phyloP scores from a whole-genome alignment of 2,888 invertebrate species.

The Eutolmus rufibarbis region DNA sequence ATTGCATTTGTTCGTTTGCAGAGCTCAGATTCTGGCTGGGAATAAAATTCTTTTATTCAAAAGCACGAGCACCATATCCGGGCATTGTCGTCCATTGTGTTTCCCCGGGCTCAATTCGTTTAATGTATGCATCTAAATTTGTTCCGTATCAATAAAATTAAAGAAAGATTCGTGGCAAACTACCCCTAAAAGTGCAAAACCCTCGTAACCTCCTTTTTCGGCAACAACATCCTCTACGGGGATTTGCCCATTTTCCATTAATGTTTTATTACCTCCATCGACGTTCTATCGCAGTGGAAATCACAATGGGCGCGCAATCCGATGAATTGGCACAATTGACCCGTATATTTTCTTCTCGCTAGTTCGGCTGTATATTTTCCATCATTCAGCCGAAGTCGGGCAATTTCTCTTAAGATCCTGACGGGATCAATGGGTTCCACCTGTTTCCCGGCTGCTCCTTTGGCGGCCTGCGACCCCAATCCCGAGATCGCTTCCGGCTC shows the following conservation, averaged over 20 bases:
- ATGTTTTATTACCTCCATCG: background rate
- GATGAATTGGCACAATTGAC: background rate
- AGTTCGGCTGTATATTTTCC: background rate
- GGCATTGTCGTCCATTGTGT: background rate
- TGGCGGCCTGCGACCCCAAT: background rate
- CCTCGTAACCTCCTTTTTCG: background rate
- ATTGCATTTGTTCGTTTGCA: background rate
- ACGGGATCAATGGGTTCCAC: background rate
- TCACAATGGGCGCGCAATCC: background rate
- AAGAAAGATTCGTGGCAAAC: background rate
- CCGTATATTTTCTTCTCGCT: background rate
- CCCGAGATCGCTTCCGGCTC: background rate
- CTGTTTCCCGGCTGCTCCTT: background rate
- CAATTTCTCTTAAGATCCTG: background rate
- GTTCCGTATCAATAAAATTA: background rate
- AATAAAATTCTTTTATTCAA: background rate
- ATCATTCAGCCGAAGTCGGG: background rate
- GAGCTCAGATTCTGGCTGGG: background rate
- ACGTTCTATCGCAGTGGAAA: background rate
- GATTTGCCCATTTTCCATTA: background rate
- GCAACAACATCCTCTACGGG: background rate
- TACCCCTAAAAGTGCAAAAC: background rate
- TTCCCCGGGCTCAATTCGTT: background rate
- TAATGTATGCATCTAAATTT: background rate
- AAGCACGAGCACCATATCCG: background rate